phyloP scores from a whole-genome alignment of 2,797 vertebrate species.

The Squalus acanthias region DNA sequence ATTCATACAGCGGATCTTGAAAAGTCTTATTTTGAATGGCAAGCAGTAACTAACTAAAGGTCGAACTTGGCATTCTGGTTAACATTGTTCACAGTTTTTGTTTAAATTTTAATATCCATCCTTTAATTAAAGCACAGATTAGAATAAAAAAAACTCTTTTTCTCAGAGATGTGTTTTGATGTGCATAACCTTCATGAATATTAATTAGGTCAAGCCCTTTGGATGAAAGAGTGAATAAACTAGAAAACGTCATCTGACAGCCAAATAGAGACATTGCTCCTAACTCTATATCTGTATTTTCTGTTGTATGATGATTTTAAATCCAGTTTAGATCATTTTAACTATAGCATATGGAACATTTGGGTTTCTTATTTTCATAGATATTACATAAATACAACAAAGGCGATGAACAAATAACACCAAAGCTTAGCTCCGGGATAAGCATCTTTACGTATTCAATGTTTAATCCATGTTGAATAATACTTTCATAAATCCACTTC shows the following conservation, averaged over 20 bases:
- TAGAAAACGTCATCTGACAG: not conserved
- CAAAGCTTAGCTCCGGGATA: not conserved
- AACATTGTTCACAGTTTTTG: not conserved
- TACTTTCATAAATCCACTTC: not conserved
- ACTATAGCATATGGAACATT: not conserved
- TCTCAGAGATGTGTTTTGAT: not conserved
- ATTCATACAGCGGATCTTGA: not conserved
- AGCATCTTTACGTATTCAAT: not conserved
- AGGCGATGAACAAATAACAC: not conserved
- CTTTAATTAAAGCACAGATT: slow-evolving; percentile 11
- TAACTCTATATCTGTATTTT: not conserved
- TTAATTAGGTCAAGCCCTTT: slow-evolving; percentile 2
- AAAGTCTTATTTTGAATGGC: not conserved
- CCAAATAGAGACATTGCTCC: not conserved
- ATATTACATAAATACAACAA: not conserved
- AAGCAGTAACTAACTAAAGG: too few relatives aligned
- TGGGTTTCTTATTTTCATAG: not conserved
- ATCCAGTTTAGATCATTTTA: not conserved
- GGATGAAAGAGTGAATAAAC: not conserved
- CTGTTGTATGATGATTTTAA: not conserved
- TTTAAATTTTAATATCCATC: not conserved
- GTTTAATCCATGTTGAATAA: not conserved
- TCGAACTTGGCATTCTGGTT: not conserved
- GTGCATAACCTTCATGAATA: not conserved
- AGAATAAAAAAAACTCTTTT: not conserved